Conservation (phyloP, 2,888 invertebrate genomes). For the Zeuzera pyrina region DNA sequence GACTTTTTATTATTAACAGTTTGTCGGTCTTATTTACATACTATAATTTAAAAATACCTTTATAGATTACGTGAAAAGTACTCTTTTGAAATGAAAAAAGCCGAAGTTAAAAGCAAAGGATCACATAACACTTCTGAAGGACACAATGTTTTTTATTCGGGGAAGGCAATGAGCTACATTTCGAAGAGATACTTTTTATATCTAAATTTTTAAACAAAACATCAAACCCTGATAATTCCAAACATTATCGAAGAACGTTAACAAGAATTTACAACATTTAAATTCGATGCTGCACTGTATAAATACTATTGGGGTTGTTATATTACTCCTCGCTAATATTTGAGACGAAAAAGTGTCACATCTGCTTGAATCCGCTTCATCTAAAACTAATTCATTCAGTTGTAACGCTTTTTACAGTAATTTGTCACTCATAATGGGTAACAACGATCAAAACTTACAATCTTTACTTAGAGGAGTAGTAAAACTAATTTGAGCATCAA, state of each 20-base stretch:
- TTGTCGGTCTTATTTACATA: conserved; percentile 60
- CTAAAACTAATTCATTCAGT: neutral
- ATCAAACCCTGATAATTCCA: conserved; percentile 70
- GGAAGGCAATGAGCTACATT: conserved; percentile 33
- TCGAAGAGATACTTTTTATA: conserved; percentile 34
- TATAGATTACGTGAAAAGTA: conserved; percentile 26
- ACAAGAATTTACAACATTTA: conserved; percentile 60
- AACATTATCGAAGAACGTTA: conserved; percentile 53
- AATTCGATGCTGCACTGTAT: conserved; percentile 62
- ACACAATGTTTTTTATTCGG: conserved; percentile 27
- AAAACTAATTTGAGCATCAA: conserved; percentile 53
- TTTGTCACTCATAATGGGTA: neutral
- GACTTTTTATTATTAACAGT: conserved; percentile 54
- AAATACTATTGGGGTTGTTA: conserved; percentile 44
- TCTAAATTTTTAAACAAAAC: conserved; percentile 56
- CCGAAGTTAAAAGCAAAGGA: conserved; percentile 40
- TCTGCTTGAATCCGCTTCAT: neutral
- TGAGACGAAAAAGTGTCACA: neutral
- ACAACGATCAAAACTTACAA: neutral
- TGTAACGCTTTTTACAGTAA: neutral
- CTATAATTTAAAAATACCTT: conserved; percentile 35
- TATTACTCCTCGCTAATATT: conserved; percentile 28
- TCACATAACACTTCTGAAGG: conserved; percentile 25
- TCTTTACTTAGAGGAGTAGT: conserved; percentile 10
- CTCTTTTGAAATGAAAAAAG: conserved; percentile 31